A percentile compares a stretch with the other conserved stretches of the same genome.
These are phyloP conservation scores for Drosophila novamexicana DNA, from an alignment of 1,140 invertebrate genomes.

Conservation along the genomic window DNA sequence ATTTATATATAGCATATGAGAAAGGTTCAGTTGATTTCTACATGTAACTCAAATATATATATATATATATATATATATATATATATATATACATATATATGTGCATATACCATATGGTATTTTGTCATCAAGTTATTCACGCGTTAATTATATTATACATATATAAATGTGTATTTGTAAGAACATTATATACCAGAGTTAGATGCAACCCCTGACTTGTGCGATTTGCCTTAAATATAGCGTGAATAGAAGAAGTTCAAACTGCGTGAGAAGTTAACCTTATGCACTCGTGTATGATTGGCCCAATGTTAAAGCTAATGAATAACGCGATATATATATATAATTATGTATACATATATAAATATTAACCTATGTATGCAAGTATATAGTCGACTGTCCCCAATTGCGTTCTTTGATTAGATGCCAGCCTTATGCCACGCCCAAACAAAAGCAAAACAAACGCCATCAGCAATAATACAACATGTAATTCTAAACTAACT, in stretches of 20 bases:
- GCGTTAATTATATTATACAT: not conserved
- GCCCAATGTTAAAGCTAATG: not conserved
- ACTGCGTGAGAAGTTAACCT: not conserved
- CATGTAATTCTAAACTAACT: constrained; percentile 15
- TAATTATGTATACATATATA: constrained; percentile 1
- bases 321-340: constrained; percentile 1
- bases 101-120: no score
- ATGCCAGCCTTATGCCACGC: constrained; percentile 55
- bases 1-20: no score
- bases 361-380: constrained; percentile 3
- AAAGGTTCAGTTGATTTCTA: no score
- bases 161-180: constrained; percentile 15
- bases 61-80: no score
- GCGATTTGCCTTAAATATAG: constrained; percentile 74
- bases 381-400: constrained; percentile 35
- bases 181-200: constrained; percentile 12
- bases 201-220: constrained; percentile 51
- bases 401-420: constrained; percentile 53
- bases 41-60: no score
- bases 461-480: constrained; percentile 35
- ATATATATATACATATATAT: no score
- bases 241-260: constrained; percentile 49
- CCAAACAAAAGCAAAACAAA: constrained; percentile 30
- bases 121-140: not conserved
- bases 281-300: no score